These are phyloP conservation scores for Pomacea canaliculata DNA, from an alignment of 2,888 invertebrate genomes.

Conservation along the genomic window DNA sequence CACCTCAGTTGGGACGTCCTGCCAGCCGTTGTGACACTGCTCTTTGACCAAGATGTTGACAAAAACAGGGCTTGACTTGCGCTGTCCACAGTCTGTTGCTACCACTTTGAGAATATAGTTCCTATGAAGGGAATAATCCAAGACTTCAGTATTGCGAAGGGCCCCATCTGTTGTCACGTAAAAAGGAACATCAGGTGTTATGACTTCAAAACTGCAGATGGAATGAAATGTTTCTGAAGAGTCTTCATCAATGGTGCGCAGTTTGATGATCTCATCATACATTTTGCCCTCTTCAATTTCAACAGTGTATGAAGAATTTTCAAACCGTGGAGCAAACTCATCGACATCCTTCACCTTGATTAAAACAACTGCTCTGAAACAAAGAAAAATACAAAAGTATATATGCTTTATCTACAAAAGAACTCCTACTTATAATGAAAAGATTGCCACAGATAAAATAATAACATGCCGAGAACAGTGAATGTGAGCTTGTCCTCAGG, in stretches of 20 bases:
- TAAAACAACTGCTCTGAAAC: constrained; percentile 86
- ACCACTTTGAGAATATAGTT: constrained; percentile 91
- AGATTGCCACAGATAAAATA: neutral
- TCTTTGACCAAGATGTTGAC: constrained; percentile 94
- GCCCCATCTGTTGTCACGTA: constrained; percentile 89
- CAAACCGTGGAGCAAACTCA: constrained; percentile 93
- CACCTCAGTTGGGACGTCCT: constrained; percentile 85
- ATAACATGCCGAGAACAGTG: neutral
- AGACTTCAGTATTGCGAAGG: constrained; percentile 91
- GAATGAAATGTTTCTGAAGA: constrained; percentile 95
- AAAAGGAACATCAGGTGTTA: constrained; percentile 91
- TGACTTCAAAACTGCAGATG: constrained; percentile 97
- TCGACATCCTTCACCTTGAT: constrained; percentile 96
- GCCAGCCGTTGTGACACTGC: constrained; percentile 84
- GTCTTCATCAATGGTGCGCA: constrained; percentile 93
- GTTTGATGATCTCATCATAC: constrained; percentile 85
- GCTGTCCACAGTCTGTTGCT: constrained; percentile 97
- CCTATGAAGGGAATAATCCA: constrained; percentile 87
- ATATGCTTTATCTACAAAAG: neutral
- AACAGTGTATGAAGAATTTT: constrained; percentile 89
- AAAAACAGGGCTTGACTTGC: constrained; percentile 92
- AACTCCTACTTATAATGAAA: neutral
- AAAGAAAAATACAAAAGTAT: neutral
- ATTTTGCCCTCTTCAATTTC: constrained; percentile 86
- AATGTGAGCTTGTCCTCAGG: no score